These are phyloP conservation scores for Ochlodes sylvanus DNA, from an alignment of 2,888 invertebrate genomes.

Conservation along the genomic window DNA sequence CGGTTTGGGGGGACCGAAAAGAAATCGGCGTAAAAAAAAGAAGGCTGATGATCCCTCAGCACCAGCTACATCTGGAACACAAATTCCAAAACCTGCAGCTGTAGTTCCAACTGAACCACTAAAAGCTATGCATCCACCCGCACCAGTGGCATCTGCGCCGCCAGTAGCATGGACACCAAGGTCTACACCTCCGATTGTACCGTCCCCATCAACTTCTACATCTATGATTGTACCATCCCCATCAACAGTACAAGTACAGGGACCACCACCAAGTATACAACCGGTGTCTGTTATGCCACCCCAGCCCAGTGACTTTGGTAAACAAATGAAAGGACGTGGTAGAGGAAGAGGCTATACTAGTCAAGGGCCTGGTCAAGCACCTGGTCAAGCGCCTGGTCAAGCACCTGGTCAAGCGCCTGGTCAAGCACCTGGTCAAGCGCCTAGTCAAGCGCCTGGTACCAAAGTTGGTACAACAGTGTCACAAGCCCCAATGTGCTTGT, in stretches of 20 bases:
- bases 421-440: no score
- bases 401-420: no score
- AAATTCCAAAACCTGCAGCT: background rate
- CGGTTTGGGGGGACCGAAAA: conserved; percentile 47
- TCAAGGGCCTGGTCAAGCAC: no score
- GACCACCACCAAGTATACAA: background rate
- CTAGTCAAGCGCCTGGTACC: background rate
- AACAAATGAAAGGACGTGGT: background rate
- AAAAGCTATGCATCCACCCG: no score
- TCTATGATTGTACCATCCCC: no score
- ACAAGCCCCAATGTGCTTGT: conserved; percentile 45
- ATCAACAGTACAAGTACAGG: no score
- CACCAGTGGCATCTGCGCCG: no score
- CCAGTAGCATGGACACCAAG: no score
- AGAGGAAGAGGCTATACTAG: background rate
- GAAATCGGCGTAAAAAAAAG: conserved; percentile 53
- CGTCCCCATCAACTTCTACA: no score
- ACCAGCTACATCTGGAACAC: background rate
- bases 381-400: no score
- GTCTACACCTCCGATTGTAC: no score
- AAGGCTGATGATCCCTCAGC: conserved; percentile 37
- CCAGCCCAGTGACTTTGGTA: background rate
- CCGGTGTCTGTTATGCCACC: background rate
- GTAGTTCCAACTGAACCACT: background rate
- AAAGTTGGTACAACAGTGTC: background rate